phyloP scores from a whole-genome alignment of 1,140 invertebrate genomes.

The Cylas formicarius region DNA sequence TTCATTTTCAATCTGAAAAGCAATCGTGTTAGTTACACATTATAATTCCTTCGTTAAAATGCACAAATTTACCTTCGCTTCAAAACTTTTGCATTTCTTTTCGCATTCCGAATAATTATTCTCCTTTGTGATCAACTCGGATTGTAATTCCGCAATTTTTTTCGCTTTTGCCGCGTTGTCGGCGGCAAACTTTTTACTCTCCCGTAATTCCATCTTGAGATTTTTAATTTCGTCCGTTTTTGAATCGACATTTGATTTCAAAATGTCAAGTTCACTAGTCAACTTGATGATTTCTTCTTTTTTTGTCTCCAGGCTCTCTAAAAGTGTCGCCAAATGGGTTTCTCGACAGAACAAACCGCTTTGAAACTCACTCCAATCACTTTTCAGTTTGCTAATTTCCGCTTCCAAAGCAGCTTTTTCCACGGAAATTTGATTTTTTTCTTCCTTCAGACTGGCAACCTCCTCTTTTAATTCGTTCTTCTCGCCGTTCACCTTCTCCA shows the following conservation, averaged over 20 bases:
- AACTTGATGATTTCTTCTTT: constrained; percentile 48
- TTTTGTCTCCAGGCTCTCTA: constrained; percentile 44
- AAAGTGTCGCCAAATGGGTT: too few relatives aligned
- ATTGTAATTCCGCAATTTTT: constrained; percentile 51
- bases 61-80: constrained; percentile 48
- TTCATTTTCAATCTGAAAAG: constrained; percentile 52
- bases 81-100: constrained; percentile 50
- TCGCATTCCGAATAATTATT: constrained; percentile 55
- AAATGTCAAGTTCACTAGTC: constrained; percentile 46
- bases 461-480: constrained; percentile 44
- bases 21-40: constrained; percentile 8
- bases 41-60: background rate
- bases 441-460: constrained; percentile 45
- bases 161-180: constrained; percentile 50
- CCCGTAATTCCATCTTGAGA: too few relatives aligned
- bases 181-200: too few relatives aligned
- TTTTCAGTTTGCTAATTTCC: constrained; percentile 49
- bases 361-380: constrained; percentile 39
- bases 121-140: constrained; percentile 52
- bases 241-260: too few relatives aligned
- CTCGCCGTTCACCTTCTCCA: constrained; percentile 45
- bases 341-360: too few relatives aligned
- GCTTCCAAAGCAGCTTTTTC: constrained; percentile 53
- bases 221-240: too few relatives aligned
- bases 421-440: constrained; percentile 45